A percentile compares a stretch with the other conserved stretches of the same genome.
Evolutionary conservation across 2,113 vertebrate species (phyloP).

Genomic region (Anser cygnoides): DNA sequence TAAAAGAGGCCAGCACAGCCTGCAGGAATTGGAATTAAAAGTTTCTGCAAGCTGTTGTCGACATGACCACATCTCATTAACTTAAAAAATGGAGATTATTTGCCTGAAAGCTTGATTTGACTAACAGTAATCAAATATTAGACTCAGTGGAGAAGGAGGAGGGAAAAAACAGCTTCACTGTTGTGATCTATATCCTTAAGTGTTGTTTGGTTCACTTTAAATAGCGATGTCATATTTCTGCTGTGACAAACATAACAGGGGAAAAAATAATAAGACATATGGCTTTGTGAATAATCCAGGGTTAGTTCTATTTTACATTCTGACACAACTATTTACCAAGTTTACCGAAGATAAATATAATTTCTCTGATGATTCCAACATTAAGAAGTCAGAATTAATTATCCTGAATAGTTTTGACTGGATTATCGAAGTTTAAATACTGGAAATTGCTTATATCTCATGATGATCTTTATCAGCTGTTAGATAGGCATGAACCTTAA

Average conservation of each 20-base stretch:
- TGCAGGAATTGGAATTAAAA: conserved; percentile 83
- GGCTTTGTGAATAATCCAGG: conserved; percentile 74
- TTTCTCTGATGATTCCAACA: conserved; percentile 53
- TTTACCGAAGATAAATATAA: conserved; percentile 63
- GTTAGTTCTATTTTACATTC: conserved; percentile 73
- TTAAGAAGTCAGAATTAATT: conserved; percentile 68
- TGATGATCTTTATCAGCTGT: conserved; percentile 45
- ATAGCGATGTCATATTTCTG: conserved; percentile 77
- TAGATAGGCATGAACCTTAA: conserved; percentile 66
- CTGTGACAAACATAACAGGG: conserved; percentile 74
- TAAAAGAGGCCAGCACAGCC: conserved; percentile 84
- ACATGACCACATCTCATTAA: conserved; percentile 85
- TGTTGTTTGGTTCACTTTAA: conserved; percentile 77
- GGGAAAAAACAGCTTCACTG: conserved; percentile 47
- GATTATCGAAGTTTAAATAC: conserved; percentile 62
- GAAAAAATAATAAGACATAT: conserved; percentile 51
- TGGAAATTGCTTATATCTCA: conserved; percentile 28
- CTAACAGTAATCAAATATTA: conserved; percentile 85
- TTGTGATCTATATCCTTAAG: conserved; percentile 72
- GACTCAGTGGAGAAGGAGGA: conserved; percentile 63
- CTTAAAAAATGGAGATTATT: conserved; percentile 85
- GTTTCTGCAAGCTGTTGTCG: conserved; percentile 85
- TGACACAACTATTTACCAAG: conserved; percentile 71
- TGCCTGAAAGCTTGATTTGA: conserved; percentile 85
- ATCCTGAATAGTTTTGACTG: conserved; percentile 35